These are phyloP conservation scores for Xyrauchen texanus DNA, from an alignment of 2,113 vertebrate species.

Conservation along the genomic window DNA sequence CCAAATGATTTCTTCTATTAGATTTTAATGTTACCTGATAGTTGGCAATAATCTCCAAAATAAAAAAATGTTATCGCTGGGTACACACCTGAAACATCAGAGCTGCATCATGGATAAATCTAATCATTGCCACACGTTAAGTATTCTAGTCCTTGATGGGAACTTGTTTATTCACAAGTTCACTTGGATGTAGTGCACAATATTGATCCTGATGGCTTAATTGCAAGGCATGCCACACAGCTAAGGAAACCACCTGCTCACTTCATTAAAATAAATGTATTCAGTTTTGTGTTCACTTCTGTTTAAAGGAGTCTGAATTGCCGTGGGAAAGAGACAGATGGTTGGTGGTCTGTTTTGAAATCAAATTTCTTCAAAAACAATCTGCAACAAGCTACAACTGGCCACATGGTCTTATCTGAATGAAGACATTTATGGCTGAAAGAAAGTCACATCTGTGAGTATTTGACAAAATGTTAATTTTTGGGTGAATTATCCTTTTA, in stretches of 20 bases:
- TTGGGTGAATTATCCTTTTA: no score
- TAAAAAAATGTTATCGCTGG: background rate
- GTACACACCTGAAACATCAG: background rate
- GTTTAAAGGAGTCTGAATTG: conserved; percentile 1
- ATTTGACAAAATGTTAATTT: no score
- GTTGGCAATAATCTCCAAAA: no score
- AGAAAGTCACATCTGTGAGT: no score
- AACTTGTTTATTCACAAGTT: conserved; percentile 12
- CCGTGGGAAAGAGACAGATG: conserved; percentile 19
- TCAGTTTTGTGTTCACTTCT: conserved; percentile 27
- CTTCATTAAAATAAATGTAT: conserved; percentile 45
- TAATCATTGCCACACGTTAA: background rate
- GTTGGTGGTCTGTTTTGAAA: conserved; percentile 1
- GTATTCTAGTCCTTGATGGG: conserved; percentile 8
- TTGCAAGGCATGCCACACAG: conserved; percentile 3
- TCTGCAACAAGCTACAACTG: background rate
- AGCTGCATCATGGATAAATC: background rate
- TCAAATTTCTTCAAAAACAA: background rate
- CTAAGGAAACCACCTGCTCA: conserved; percentile 26
- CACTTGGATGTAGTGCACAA: conserved; percentile 15
- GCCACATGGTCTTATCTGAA: background rate
- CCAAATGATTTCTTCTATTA: background rate
- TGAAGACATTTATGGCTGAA: background rate
- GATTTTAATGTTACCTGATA: background rate
- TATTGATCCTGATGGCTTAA: conserved; percentile 34